A percentile compares a stretch with the other conserved stretches of the same genome.
Conservation (phyloP, 1,140 invertebrate species). For the Pectinophora gossypiella region DNA sequence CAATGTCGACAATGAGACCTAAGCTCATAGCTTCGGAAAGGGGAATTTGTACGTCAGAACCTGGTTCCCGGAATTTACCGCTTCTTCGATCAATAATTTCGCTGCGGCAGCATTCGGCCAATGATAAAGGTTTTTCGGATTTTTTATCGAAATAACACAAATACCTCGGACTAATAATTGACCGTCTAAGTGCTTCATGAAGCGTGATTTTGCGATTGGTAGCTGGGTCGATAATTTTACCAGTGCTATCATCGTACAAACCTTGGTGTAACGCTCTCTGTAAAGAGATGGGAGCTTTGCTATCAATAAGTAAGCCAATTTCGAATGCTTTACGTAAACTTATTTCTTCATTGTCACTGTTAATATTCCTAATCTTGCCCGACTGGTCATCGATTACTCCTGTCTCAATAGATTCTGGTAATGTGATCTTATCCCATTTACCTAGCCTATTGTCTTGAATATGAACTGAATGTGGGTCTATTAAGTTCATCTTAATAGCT, state of each 20-base stretch:
- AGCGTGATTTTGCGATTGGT: constrained; percentile 86
- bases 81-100: constrained; percentile 89
- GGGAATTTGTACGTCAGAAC: constrained; percentile 79
- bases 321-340: constrained; percentile 88
- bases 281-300: constrained; percentile 87
- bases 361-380: constrained; percentile 83
- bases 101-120: constrained; percentile 86
- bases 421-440: constrained; percentile 83
- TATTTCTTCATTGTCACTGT: constrained; percentile 80
- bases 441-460: constrained; percentile 88
- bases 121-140: constrained; percentile 80
- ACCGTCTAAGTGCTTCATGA: constrained; percentile 88
- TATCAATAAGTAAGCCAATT: constrained; percentile 86
- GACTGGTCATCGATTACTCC: constrained; percentile 85
- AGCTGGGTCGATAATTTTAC: constrained; percentile 88
- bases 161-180: constrained; percentile 85
- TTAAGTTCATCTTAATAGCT: constrained; percentile 84
- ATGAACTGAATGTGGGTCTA: constrained; percentile 89
- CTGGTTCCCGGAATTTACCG: constrained; percentile 86
- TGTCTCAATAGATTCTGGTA: constrained; percentile 84
- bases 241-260: constrained; percentile 86
- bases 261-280: constrained; percentile 92
- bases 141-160: constrained; percentile 88
- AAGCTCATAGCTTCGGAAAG: constrained; percentile 84
- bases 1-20: constrained; percentile 90